Evolutionary conservation across 2,797 vertebrate species (phyloP), one percentile per base, ranked within the genome.

Genomic region (Loriculus beryllinus): DNA sequence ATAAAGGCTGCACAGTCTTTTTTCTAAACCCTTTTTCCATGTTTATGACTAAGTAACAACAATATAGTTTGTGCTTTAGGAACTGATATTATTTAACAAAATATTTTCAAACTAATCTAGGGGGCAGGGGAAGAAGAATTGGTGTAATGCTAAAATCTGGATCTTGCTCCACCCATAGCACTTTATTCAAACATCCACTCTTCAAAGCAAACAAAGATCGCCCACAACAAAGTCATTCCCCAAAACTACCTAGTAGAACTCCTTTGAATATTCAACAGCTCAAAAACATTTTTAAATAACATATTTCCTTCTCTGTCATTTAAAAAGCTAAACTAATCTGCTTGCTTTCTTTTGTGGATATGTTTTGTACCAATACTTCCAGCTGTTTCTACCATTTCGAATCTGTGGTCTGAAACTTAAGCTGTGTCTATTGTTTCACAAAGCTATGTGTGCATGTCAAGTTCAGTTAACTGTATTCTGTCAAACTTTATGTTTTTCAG

Each of bases 391-490:
- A 84, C 57, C 10, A 64, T 93, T 88, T 94, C 29, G 20, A 42
- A 79, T 90, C 70, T 90, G 90, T 94, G 88, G 76, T 94, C 74
- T 91, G 86, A 91, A 88, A 69, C 88, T 95, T 86, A 82, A 93
- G 84, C 86, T 90, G 15, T 86, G 72, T 76, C 90, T 82, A 63
- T 86, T 95, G 86, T 95, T 95, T 90, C 70, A 79, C 60, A 81
- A 72, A 93, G 45, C 47, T 77, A 15, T 81, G 74, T 67, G 74
- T 86, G 39, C 67, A 48, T 45, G 63, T 92, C 70, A 81, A 86
- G 78, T 88, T 84, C 25, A 33, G 31, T 83, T 90, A 94, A 84
- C 88, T 91, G 65, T 72, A 51, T 33, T 45, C 31, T 76, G 51
- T 90, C 77, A 90, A 65, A 72, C 42, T 75, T 80, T 23, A 43